Base-by-base conservation (phyloP, 2,888 invertebrate genomes). In the Petrophora chlorosata region DNA sequence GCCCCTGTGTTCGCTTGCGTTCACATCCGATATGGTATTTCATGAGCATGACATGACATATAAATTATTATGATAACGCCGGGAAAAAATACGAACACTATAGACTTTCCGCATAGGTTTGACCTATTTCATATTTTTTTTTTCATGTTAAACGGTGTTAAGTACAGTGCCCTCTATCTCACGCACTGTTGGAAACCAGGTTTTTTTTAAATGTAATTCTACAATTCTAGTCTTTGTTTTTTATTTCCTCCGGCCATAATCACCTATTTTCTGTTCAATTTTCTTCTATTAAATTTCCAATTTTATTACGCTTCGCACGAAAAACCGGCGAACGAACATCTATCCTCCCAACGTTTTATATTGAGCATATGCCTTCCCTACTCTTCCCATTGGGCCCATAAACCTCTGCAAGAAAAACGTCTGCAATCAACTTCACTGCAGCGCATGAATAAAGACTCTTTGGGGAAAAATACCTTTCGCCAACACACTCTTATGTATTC, bases 31-130 rank as follows among this genome's bases (percentile, higher is more conserved):
- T 61, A 63, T 58, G 52, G 49, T 57, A 56, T 46, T 51, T 53
- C 44, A 51, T 50, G 51, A 60, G 59, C 64, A 68, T 69, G 65
- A 71, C 65, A 60, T 61, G 65, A 58, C 66, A 64, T 60, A 58
- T 52, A 71, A 65, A 71, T 72, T 71, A 67, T 68, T 70, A 71
- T 72, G 70, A 60, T 64, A 70, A 70, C 72, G 47, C 16, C 28
- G 33, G 43, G 41, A 44, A 51, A 53, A 34, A 52, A 56, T 47
- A 52, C 43, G 41, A 42, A 49, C 39, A 41, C 42, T 46, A n/a
- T n/a, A 36, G 40, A 34, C 40, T 52, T 45, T 52, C 36, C 46
- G 49, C 46, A 38, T 33, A 28, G 42, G 26, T n/a, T 52, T 48
- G 51, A 57, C 57, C 46, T 53, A 53, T 41, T 46, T 56, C 16